Percentiles rank a stretch among this genome's conserved stretches.
Conservation (phyloP, 92 coral and sea anemone species). For the Galaxea fascicularis region DNA sequence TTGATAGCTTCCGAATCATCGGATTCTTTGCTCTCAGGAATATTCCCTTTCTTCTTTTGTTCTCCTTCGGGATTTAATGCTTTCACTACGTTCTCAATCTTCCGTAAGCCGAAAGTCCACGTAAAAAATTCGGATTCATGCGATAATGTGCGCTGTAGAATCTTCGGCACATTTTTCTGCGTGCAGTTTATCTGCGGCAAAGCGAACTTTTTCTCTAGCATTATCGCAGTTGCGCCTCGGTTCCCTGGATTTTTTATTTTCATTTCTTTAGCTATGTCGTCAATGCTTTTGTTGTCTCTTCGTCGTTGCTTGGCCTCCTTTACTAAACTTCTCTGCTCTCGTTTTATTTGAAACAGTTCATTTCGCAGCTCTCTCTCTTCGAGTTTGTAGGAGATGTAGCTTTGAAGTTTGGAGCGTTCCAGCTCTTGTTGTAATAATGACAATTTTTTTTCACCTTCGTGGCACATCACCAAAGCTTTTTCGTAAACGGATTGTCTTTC, state of each 20-base stretch:
- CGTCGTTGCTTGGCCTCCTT: constrained; percentile 75
- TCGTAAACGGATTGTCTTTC: constrained; percentile 84
- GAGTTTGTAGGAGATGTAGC: constrained; percentile 78
- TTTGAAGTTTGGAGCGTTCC: constrained; percentile 69
- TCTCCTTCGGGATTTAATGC: constrained; percentile 1
- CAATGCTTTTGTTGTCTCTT: constrained; percentile 67
- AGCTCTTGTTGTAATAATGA: constrained; percentile 64
- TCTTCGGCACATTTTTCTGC: constrained; percentile 73
- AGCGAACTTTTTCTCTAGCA: constrained; percentile 71
- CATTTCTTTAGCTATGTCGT: constrained; percentile 82
- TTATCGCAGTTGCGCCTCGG: constrained; percentile 59
- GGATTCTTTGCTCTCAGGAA: constrained; percentile 11
- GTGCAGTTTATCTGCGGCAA: constrained; percentile 78
- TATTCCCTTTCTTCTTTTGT: constrained; percentile 26
- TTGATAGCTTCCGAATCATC: background rate
- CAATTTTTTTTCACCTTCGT: constrained; percentile 71
- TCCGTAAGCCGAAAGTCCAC: constrained; percentile 85
- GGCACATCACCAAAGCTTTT: constrained; percentile 78
- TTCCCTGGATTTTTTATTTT: constrained; percentile 46
- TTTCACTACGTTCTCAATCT: constrained; percentile 45
- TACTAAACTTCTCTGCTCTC: constrained; percentile 72
- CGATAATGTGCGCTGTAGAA: constrained; percentile 70
- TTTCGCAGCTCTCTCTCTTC: constrained; percentile 76
- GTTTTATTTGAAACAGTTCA: constrained; percentile 71
- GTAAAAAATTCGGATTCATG: constrained; percentile 85